A percentile compares a stretch with the other conserved stretches of the same genome.
Evolutionary conservation across 2,888 invertebrate species (phyloP).

Genomic region (Parnassius mnemosyne): DNA sequence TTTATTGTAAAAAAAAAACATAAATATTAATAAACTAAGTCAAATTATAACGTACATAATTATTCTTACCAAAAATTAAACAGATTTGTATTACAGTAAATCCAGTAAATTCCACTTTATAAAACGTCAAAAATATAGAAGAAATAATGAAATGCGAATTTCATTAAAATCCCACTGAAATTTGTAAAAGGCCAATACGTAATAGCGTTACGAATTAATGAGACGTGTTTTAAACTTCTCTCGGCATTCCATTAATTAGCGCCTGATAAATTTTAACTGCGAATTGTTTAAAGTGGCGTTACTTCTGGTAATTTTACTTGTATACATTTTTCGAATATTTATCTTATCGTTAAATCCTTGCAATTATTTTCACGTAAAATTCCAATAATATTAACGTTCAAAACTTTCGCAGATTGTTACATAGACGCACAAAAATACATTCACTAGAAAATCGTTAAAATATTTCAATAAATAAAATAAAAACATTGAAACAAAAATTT

Average conservation of each 20-base stretch:
- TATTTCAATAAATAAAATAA: too few relatives aligned
- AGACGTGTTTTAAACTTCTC: conserved; percentile 50
- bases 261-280: conserved; percentile 41
- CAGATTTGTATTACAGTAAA: too few relatives aligned
- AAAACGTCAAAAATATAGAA: conserved; percentile 34
- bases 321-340: conserved; percentile 17
- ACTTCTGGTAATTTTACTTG: conserved; percentile 19
- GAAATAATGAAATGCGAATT: conserved; percentile 38
- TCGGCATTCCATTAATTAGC: conserved; percentile 55
- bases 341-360: not conserved
- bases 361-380: conserved; percentile 4
- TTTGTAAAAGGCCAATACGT: conserved; percentile 45
- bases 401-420: too few relatives aligned
- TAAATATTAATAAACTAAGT: too few relatives aligned
- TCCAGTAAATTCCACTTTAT: conserved; percentile 12
- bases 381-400: not conserved
- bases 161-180: conserved; percentile 40
- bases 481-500: too few relatives aligned
- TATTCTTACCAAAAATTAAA: too few relatives aligned
- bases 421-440: too few relatives aligned
- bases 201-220: conserved; percentile 52
- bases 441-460: too few relatives aligned
- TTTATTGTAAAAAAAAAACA: too few relatives aligned
- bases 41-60: too few relatives aligned
- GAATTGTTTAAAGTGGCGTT: conserved; percentile 28